These are phyloP conservation scores for Scaptomyza montana DNA, from an alignment of 1,140 invertebrate genomes.

Conservation along the genomic window DNA sequence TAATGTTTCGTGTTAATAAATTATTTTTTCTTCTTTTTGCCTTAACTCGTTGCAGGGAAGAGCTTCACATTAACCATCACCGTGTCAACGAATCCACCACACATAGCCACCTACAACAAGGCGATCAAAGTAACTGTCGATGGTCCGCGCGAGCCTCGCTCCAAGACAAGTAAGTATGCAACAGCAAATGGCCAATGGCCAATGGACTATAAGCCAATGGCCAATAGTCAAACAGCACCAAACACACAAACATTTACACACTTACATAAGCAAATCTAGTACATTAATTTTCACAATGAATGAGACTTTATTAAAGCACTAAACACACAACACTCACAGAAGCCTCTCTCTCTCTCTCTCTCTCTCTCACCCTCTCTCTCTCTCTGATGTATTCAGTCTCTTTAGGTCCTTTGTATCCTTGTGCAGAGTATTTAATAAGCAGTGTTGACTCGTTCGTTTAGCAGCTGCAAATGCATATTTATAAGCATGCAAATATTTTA, in stretches of 20 bases:
- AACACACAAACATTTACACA: neutral
- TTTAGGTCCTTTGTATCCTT: neutral
- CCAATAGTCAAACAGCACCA: constrained; percentile 11
- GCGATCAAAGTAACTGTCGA: constrained; percentile 99
- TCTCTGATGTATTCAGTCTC: neutral
- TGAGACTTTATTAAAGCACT: constrained; percentile 29
- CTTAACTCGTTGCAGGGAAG: constrained; percentile 90
- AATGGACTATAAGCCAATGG: neutral
- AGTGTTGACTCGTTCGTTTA: constrained; percentile 18
- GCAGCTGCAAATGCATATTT: constrained; percentile 69
- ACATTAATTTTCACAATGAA: constrained; percentile 57
- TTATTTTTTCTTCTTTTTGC: neutral
- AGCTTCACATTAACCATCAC: constrained; percentile 99
- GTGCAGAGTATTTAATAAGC: constrained; percentile 18
- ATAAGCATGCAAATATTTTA: constrained; percentile 84
- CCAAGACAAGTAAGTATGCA: constrained; percentile 96
- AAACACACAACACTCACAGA: neutral
- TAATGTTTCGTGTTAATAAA: constrained; percentile 6
- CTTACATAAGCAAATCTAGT: constrained; percentile 41
- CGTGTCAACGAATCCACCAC: constrained; percentile 95
- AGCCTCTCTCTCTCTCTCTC: neutral
- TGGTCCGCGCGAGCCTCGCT: constrained; percentile 98
- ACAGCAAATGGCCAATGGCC: neutral
- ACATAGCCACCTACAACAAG: constrained; percentile 98
- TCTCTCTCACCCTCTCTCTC: neutral